A percentile compares a stretch with the other conserved stretches of the same genome.
Conservation (phyloP, 2,113 vertebrate species). For the Triplophysa rosa region DNA sequence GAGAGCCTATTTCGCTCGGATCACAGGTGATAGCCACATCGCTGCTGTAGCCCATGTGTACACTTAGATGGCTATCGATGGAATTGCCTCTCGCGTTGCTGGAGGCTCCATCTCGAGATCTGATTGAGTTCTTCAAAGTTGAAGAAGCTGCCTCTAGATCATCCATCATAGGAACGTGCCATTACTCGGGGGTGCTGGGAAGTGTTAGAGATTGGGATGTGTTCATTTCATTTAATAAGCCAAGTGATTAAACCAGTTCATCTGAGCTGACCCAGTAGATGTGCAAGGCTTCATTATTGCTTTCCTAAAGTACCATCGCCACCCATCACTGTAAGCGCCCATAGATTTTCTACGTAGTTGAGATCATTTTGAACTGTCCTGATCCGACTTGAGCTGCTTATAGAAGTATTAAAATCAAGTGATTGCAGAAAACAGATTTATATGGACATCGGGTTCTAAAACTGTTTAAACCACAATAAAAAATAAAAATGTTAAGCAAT, state of each 20-base stretch:
- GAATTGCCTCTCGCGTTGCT: conserved; percentile 46
- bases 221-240: conserved; percentile 22
- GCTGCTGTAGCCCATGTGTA: conserved; percentile 20
- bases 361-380: conserved; percentile 16
- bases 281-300: not conserved
- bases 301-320: not conserved
- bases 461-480: too few relatives aligned
- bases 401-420: conserved; percentile 20
- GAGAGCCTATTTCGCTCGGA: conserved; percentile 32
- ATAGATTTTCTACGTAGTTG: conserved; percentile 41
- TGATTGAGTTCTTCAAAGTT: conserved; percentile 27
- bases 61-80: conserved; percentile 43
- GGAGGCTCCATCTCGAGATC: conserved; percentile 20
- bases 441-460: not conserved
- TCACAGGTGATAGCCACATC: conserved; percentile 39
- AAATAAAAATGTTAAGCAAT: too few relatives aligned
- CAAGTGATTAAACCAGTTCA: conserved; percentile 15
- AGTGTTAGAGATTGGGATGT: not conserved
- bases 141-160: not conserved
- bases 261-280: conserved; percentile 12
- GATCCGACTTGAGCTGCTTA: conserved; percentile 7
- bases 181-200: not conserved
- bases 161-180: conserved; percentile 32
- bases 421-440: conserved; percentile 30
- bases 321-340: conserved; percentile 36